These are phyloP conservation scores for Tiliqua scincoides DNA, from an alignment of 2,113 vertebrate genomes.

Conservation along the genomic window DNA sequence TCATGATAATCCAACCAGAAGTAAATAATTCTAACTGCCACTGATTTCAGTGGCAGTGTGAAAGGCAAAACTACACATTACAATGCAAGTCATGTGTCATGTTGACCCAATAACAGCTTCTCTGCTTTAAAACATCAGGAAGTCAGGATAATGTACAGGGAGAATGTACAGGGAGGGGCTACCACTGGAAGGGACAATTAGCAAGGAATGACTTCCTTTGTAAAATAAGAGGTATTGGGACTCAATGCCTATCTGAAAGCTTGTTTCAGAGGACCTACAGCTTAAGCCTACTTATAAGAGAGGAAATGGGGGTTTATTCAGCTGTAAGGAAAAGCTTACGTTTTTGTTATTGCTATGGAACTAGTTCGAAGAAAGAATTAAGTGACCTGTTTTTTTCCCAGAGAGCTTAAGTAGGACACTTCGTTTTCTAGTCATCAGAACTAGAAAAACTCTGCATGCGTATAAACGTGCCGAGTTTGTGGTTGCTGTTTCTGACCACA, in stretches of 20 bases:
- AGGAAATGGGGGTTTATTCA: not conserved
- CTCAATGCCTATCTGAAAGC: not conserved
- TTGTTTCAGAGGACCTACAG: not conserved
- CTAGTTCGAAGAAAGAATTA: not conserved
- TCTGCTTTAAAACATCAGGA: not conserved
- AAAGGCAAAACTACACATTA: not conserved
- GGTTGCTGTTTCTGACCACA: constrained; percentile 36
- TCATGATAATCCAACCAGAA: not conserved
- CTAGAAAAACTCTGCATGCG: constrained; percentile 2
- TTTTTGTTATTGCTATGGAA: not conserved
- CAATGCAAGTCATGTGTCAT: not conserved
- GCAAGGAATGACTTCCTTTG: not conserved
- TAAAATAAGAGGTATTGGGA: not conserved
- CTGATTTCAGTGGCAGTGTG: not conserved
- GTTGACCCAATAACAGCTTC: not conserved
- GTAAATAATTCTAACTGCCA: not conserved
- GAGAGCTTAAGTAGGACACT: constrained; percentile 67
- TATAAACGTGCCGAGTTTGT: not conserved
- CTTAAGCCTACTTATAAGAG: not conserved
- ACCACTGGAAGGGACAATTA: not conserved
- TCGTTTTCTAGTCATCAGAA: constrained; percentile 46
- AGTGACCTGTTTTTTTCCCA: not conserved
- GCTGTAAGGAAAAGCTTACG: not conserved
- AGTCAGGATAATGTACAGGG: too few relatives aligned
- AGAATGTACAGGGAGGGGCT: too few relatives aligned